A percentile compares a stretch with the other conserved stretches of the same genome.
These are phyloP conservation scores for Orchesellides sinensis DNA, from an alignment of 2,888 invertebrate species.

Conservation along the genomic window DNA sequence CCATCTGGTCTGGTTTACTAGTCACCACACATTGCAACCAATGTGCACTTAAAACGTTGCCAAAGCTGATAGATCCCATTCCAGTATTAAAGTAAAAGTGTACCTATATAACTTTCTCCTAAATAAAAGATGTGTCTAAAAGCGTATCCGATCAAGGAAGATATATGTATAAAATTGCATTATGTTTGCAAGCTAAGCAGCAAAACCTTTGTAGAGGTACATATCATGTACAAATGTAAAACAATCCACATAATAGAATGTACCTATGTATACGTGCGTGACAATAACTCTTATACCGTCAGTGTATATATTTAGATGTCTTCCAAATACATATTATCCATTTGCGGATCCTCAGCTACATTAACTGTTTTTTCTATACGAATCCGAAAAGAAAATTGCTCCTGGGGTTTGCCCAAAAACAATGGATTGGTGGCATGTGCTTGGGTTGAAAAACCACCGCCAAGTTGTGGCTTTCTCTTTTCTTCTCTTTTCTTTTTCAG, in stretches of 20 bases:
- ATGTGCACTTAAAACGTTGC: slow-evolving; percentile 45
- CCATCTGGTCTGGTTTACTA: slow-evolving; percentile 50
- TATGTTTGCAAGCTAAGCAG: slow-evolving; percentile 13
- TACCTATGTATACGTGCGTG: too few species aligned
- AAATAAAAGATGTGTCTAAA: too few species aligned
- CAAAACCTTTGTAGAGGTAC: too few species aligned
- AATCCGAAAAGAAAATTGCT: slow-evolving; percentile 43
- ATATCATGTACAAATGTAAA: too few species aligned
- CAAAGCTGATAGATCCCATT: slow-evolving; percentile 28
- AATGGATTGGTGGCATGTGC: slow-evolving; percentile 42
- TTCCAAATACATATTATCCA: too few species aligned
- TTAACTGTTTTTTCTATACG: background rate
- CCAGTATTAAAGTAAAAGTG: too few species aligned
- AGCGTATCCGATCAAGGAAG: too few species aligned
- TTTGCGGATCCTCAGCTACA: too few species aligned
- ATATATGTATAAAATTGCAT: background rate
- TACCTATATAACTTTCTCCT: too few species aligned
- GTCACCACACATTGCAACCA: background rate
- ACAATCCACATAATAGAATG: too few species aligned
- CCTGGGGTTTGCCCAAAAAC: slow-evolving; percentile 53
- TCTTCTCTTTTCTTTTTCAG: slow-evolving; percentile 25
- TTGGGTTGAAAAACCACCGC: slow-evolving; percentile 21
- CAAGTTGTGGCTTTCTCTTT: slow-evolving; percentile 49
- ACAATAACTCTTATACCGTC: too few species aligned
- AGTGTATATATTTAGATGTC: too few species aligned